Evolutionary conservation across 1,140 invertebrate genomes (phyloP), one percentile per base, ranked within the genome.

Genomic region (Ceratitis capitata): DNA sequence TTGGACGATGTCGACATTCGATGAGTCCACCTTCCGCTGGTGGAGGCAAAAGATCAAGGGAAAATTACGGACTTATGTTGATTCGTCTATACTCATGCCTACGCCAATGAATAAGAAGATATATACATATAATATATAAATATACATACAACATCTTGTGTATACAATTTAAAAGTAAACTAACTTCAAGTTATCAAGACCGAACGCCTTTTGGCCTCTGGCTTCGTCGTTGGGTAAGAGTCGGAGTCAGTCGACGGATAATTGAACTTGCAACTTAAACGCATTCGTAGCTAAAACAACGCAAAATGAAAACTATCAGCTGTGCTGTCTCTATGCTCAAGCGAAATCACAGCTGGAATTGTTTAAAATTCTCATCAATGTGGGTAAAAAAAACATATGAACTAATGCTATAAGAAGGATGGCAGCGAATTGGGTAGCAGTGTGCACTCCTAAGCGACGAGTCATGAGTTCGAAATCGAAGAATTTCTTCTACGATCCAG

Each of bases 221-320:
- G 3, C 6, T 35, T 69, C 32, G 61, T 32, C 29, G 16, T 56
- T 69, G 61, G 3, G 19, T 23, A 56, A 56, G n/a, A 35, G 78
- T 26, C 39, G 7, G 26, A 47, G 2, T 9, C 23, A 82, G n/a
- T 49, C 42, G 49, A 53, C 19, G 7, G 42, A n/a, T 10, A 82
- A 82, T 82, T 82, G 78, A 82, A 82, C 78, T 82, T 82, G 78
- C 78, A 47, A 82, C 32, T 47, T 47, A 49, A 82, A 82, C 26
- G 78, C 78, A 82, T 53, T 69, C n/a, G 61, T 69, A 69, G 61
- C 39, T 69, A 69, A 69, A 69, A n/a, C 32, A 69, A 69, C 61
- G 7, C n/a, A 69, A 39, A 39, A 35, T 69, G 16, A 39, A 69
- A 69, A 69, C 12, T 61, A 61, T 47, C 19, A n/a, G 19, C 51